Base-by-base conservation (phyloP, 2,888 invertebrate species). In the Operophtera brumata region DNA sequence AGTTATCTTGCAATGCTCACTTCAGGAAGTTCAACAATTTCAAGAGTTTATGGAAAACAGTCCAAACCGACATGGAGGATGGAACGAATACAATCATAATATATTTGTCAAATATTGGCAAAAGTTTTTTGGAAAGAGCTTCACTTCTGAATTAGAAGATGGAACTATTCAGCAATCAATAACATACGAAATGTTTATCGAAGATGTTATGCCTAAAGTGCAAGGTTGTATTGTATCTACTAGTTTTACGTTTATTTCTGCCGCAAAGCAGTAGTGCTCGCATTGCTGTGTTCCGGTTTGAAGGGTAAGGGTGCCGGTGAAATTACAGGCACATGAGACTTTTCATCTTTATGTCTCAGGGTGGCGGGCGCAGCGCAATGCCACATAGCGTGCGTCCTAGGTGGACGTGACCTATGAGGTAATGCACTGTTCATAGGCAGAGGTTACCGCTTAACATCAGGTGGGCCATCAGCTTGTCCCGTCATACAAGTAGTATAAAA, bases 41-140 rank as follows among this genome's bases (percentile, higher is more conserved):
- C 88, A 92, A 78, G 89, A 91, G 32, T 93, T 92, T 66, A 70
- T 92, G 64, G 75, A 71, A 48, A 77, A 73, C 46, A 90, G 79
- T 62, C 80, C 81, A 28, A 91, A 91, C 26, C 90, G 91, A 36
- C 88, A 89, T 53, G 92, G 92, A 47, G 92, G 92, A 11, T 93
- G 93, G 93, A 77, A 83, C 52, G 82, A 86, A 66, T 91, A 91
- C 52, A 90, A 92, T 61, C 92, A 93, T 67, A 86, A 86, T 43
- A 74, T 91, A 54, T 93, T 92, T 73, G 66, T 89, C 40, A 88
- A 86, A 54, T 64, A 70, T 47, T 88, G 88, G 87, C 71, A 75
- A 43, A 87, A 85, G 65, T 61, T 78, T 73, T 75, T 79, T 57
- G 55, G 57, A 30, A 51, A 59, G 9, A 57, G 60, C 39, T 43